phyloP scores from a whole-genome alignment of 1,140 invertebrate species.

The Drosophila fuyamai region DNA sequence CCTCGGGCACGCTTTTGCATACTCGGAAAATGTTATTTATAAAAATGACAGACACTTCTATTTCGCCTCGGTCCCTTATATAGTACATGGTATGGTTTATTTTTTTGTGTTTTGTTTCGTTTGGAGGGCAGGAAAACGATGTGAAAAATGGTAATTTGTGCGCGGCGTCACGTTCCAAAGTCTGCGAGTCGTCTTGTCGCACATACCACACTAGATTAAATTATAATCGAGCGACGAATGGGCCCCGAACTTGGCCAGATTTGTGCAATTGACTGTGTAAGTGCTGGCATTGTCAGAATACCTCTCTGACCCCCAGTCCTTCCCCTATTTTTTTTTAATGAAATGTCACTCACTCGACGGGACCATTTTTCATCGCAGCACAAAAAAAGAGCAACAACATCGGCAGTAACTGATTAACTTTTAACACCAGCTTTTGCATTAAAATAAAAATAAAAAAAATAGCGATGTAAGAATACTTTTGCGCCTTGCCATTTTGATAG shows the following conservation, averaged over 20 bases:
- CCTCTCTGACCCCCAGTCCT: neutral
- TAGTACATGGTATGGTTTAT: neutral
- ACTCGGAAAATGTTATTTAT: conserved; percentile 73
- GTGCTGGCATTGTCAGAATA: conserved; percentile 43
- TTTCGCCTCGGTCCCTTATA: conserved; percentile 47
- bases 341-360: conserved; percentile 67
- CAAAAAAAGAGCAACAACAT: conserved; percentile 17
- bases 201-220: conserved; percentile 82
- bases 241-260: conserved; percentile 55
- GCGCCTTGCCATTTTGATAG: conserved; percentile 66
- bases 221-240: conserved; percentile 73
- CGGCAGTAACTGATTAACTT: conserved; percentile 74
- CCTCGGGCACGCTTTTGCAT: conserved; percentile 19
- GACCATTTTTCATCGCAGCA: conserved; percentile 69
- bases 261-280: conserved; percentile 79
- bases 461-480: conserved; percentile 52
- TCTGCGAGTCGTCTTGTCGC: conserved; percentile 58
- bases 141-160: conserved; percentile 73
- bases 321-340: conserved; percentile 59
- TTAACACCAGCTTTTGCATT: conserved; percentile 69
- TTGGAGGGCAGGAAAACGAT: conserved; percentile 50
- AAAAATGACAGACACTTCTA: conserved; percentile 82
- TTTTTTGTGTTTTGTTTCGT: conserved; percentile 7
- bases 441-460: conserved; percentile 54
- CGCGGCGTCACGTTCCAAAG: conserved; percentile 68